Percentiles rank a stretch among this genome's conserved stretches.
phyloP scores from a whole-genome alignment of 2,797 vertebrate species.

The Pangasius larnaudii region DNA sequence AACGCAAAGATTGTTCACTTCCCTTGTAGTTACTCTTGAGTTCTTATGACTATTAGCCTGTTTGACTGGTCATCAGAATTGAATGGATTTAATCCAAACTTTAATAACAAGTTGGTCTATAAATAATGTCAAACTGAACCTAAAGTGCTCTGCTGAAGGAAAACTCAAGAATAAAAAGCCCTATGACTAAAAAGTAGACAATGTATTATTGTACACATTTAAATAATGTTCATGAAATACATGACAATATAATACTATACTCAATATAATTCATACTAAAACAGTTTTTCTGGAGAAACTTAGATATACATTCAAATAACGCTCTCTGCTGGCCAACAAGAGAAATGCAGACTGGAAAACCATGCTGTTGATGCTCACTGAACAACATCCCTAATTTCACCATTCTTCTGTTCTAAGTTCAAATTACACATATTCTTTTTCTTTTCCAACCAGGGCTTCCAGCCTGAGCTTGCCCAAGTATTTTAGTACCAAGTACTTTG shows the following conservation, averaged over 20 bases:
- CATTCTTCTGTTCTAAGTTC: too few relatives aligned
- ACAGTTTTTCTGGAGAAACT: neutral
- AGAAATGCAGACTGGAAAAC: neutral
- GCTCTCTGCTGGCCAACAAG: neutral
- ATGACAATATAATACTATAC: too few relatives aligned
- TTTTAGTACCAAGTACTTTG: neutral
- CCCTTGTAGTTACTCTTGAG: neutral
- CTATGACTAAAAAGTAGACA: neutral
- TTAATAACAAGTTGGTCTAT: neutral
- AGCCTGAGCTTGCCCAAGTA: neutral
- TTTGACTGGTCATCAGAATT: neutral
- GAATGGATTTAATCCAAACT: neutral
- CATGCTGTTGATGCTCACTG: neutral
- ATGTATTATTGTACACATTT: neutral
- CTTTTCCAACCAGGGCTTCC: neutral
- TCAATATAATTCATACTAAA: neutral
- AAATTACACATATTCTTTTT: neutral
- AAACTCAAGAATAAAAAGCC: neutral
- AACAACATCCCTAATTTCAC: neutral
- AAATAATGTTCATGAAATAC: neutral
- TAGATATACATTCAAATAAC: neutral
- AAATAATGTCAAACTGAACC: neutral
- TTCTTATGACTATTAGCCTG: neutral
- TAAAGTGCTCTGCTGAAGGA: neutral
- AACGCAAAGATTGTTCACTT: neutral